These are phyloP conservation scores for Tonatia bakeri DNA, from an alignment of 2,113 vertebrate genomes.

Conservation along the genomic window DNA sequence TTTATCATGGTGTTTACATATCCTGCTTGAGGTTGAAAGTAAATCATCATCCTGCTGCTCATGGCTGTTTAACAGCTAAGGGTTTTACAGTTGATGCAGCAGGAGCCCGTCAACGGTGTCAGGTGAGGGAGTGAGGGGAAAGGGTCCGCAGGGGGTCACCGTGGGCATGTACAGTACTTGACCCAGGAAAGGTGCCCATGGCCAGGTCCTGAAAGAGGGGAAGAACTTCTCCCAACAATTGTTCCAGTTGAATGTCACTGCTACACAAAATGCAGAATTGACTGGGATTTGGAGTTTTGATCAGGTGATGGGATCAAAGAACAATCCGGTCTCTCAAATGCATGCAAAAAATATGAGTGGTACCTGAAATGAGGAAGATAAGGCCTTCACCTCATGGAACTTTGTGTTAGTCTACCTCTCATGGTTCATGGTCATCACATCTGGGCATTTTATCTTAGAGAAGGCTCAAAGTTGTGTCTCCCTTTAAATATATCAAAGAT, in stretches of 20 bases:
- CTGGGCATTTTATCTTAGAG: background rate
- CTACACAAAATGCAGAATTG: background rate
- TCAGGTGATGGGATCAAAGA: background rate
- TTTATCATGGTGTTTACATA: constrained; percentile 56
- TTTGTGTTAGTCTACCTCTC: background rate
- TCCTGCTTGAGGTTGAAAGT: constrained; percentile 30
- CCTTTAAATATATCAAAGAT: background rate
- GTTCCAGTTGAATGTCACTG: background rate
- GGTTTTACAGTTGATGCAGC: background rate
- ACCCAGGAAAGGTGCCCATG: background rate
- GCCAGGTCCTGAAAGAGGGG: background rate
- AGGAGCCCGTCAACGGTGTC: background rate
- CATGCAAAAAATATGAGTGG: background rate
- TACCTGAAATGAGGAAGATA: background rate
- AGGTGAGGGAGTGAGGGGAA: background rate
- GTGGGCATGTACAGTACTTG: accelerated
- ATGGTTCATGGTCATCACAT: background rate
- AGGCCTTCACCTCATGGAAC: background rate
- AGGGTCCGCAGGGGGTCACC: background rate
- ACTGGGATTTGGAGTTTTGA: background rate
- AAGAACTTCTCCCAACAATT: background rate
- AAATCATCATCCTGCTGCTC: constrained; percentile 10
- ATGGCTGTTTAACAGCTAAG: background rate
- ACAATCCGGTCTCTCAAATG: background rate
- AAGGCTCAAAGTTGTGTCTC: background rate